phyloP scores from a whole-genome alignment of 1,140 invertebrate genomes.

The Bombus haemorrhoidalis region DNA sequence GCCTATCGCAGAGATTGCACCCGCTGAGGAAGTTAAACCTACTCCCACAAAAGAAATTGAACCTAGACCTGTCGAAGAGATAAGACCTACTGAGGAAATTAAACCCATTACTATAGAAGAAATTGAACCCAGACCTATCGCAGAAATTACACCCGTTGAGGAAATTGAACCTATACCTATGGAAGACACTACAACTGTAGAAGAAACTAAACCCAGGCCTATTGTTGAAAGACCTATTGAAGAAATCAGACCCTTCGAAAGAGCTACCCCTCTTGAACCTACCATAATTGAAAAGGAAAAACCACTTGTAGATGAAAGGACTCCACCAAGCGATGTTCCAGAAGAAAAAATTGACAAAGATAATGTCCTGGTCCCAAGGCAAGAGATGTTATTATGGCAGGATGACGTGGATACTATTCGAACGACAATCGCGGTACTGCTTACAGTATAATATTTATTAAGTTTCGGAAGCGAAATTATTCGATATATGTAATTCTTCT shows the following conservation, averaged over 20 bases:
- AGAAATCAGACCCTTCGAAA: background rate
- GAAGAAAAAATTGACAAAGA: conserved; percentile 1
- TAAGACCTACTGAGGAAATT: background rate
- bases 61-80: background rate
- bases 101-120: background rate
- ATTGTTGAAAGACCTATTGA: background rate
- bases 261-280: background rate
- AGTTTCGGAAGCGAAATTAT: background rate
- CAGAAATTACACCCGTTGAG: background rate
- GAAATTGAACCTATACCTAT: background rate
- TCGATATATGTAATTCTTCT: too few relatives aligned
- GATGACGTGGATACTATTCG: conserved; percentile 47
- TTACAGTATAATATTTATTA: background rate
- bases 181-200: background rate
- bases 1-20: background rate
- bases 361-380: conserved; percentile 23
- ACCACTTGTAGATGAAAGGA: background rate
- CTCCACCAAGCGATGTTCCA: too few relatives aligned
- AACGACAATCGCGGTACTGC: conserved; percentile 46
- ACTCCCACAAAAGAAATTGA: too few relatives aligned
- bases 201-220: background rate
- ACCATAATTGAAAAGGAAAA: background rate
- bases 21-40: background rate
- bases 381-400: conserved; percentile 55
- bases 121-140: background rate